Evolutionary conservation across 2,113 vertebrate genomes (phyloP).

Genomic region (Cynoglossus semilaevis): DNA sequence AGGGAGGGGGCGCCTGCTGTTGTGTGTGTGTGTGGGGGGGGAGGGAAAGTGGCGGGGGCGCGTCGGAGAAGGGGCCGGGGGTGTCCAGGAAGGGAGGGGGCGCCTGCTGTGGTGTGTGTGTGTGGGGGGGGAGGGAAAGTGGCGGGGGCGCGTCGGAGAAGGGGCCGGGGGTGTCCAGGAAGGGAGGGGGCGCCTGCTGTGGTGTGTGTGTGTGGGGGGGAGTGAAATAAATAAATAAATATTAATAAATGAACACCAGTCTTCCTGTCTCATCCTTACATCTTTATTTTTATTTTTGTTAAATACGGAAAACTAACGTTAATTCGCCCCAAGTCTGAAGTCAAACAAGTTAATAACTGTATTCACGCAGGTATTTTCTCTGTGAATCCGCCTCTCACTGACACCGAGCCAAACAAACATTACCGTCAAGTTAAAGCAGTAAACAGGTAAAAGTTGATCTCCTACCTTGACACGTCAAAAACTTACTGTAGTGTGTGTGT

Average conservation of each 20-base stretch:
- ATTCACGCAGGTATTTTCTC: slow-evolving; percentile 28
- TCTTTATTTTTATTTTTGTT: too few species aligned
- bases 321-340: slow-evolving; percentile 21
- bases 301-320: too few species aligned
- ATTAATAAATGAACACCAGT: slow-evolving; percentile 37
- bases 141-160: slow-evolving; percentile 68
- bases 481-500: slow-evolving; percentile 65
- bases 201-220: slow-evolving; percentile 25
- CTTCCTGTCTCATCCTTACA: slow-evolving; percentile 8
- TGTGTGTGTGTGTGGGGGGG: too few species aligned
- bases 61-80: slow-evolving; percentile 65
- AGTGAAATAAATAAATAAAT: slow-evolving; percentile 26
- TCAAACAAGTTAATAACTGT: slow-evolving; percentile 56
- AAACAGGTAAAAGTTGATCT: slow-evolving; percentile 48
- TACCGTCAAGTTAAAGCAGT: slow-evolving; percentile 12
- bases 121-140: slow-evolving; percentile 75
- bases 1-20: slow-evolving; percentile 49
- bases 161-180: slow-evolving; percentile 69
- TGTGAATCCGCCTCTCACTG: too few species aligned
- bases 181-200: slow-evolving; percentile 51
- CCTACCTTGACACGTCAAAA: slow-evolving; percentile 48
- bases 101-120: too few species aligned
- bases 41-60: slow-evolving; percentile 76
- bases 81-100: slow-evolving; percentile 67
- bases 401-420: slow-evolving; percentile 7